These are phyloP conservation scores for Oscheius sp. DNA, from an alignment of 2,888 invertebrate genomes.

Conservation along the genomic window DNA sequence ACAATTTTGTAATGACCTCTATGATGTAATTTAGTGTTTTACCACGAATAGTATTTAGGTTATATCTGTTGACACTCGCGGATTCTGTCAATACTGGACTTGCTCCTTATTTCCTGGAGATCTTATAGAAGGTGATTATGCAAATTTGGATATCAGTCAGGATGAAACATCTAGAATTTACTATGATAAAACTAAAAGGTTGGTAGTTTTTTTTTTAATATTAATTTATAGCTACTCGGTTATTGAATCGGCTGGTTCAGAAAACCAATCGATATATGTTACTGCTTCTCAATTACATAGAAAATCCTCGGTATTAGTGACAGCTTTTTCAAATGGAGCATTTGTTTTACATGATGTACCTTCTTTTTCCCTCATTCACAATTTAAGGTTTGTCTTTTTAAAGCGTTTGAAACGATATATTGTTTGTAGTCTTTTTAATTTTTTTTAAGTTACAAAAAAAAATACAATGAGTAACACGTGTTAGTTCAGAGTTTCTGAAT, in stretches of 20 bases:
- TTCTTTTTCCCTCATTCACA: slow-evolving; percentile 90
- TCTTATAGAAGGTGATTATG: slow-evolving; percentile 39
- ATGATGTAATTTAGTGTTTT: slow-evolving; percentile 77
- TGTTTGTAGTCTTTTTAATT: no score
- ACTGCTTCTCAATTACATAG: slow-evolving; percentile 86
- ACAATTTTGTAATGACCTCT: slow-evolving; percentile 86
- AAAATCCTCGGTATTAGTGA: slow-evolving; percentile 82
- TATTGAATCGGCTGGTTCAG: slow-evolving; percentile 56
- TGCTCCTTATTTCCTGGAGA: slow-evolving; percentile 54
- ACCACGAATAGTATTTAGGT: slow-evolving; percentile 49
- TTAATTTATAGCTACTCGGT: slow-evolving; percentile 75
- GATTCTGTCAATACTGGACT: slow-evolving; percentile 58
- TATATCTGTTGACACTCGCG: slow-evolving; percentile 60
- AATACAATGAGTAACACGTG: no score
- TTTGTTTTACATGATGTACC: slow-evolving; percentile 95
- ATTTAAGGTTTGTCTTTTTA: slow-evolving; percentile 75
- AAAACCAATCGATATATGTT: slow-evolving; percentile 72
- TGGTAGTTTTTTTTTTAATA: no score
- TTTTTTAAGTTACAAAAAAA: background rate
- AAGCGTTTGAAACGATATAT: background rate
- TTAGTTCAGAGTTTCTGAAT: slow-evolving; percentile 86
- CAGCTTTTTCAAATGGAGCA: slow-evolving; percentile 88
- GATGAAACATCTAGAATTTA: slow-evolving; percentile 34
- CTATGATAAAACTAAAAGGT: slow-evolving; percentile 54
- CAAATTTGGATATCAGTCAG: slow-evolving; percentile 35